phyloP scores from a whole-genome alignment of 2,888 invertebrate genomes.

The Sympetrum striolatum region DNA sequence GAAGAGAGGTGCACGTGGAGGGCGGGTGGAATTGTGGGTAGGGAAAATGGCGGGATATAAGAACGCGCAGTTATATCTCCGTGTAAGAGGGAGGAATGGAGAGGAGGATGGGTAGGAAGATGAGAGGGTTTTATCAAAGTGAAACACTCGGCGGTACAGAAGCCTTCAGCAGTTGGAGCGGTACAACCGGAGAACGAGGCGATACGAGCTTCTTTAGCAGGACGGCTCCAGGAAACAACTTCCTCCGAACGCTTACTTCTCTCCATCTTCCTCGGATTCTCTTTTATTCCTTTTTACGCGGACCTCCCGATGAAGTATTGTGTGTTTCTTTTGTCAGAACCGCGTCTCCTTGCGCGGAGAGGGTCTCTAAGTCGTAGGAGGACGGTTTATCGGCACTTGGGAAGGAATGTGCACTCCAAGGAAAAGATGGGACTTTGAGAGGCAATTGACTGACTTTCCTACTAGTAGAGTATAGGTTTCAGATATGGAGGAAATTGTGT shows the following conservation, averaged over 20 bases:
- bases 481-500: too few relatives aligned
- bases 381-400: neutral
- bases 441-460: too few relatives aligned
- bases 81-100: neutral
- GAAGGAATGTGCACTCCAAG: neutral
- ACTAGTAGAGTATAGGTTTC: too few relatives aligned
- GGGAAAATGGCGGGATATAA: neutral
- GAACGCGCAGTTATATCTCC: neutral
- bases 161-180: neutral
- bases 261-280: neutral
- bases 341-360: too few relatives aligned
- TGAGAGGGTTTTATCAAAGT: slow-evolving; percentile 10
- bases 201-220: neutral
- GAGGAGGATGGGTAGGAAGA: neutral
- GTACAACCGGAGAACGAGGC: neutral
- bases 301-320: neutral
- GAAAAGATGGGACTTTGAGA: neutral
- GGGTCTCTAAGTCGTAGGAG: neutral
- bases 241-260: neutral
- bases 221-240: neutral
- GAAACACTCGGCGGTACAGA: slow-evolving; percentile 1
- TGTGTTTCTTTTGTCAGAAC: too few relatives aligned
- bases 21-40: neutral
- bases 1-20: neutral
- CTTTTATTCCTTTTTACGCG: neutral